Base-by-base conservation (phyloP, 2,113 vertebrate species). In the Vidua macroura region DNA sequence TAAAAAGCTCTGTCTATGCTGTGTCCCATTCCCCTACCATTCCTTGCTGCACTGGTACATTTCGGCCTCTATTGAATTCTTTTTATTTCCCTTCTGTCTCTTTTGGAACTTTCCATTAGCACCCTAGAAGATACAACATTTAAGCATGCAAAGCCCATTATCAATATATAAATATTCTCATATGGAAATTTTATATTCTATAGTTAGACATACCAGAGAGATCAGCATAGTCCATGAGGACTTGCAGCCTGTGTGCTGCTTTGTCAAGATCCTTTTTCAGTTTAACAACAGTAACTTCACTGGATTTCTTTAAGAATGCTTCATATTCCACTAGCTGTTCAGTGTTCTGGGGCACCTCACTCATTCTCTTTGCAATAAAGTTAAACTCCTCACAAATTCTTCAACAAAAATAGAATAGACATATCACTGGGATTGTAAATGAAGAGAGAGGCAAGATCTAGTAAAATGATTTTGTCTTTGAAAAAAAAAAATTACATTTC, bases 351-450 rank as follows among this genome's bases (percentile, higher is more conserved):
- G 99, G 98, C 25, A 96, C 75, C 28, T 97, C 96, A n/a, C 89
- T 98, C 93, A 99, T 85, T 76, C 90, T 98, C 55, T 98, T 95
- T 4, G 97, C 98, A 30, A 99, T 98, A 39, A 96, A 96, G 77
- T 83, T 96, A 87, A 98, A 99, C n/a, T 98, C 98, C 43, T 96
- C 92, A 89, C 99, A 99, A 92, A 99, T 98, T 75, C 99, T 99
- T 78, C 21, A 66, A 86, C 14, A 91, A 73, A 90, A 91, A 85
- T 22, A 73, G 87, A 92, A 93, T 0, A 86, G 37, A 58, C 19
- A 25, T 8, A 64, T 52, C 53, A 91, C 19, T 85, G 41, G 3
- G 12, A 62, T 35, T 13, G 12, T 27, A 59, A 92, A 31, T 19
- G 12, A 78, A 79, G 15, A 66, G 5, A 75, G 39, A 62, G 20